A percentile compares a stretch with the other conserved stretches of the same genome.
phyloP scores from a whole-genome alignment of 2,113 vertebrate species.

The Etia nguti region DNA sequence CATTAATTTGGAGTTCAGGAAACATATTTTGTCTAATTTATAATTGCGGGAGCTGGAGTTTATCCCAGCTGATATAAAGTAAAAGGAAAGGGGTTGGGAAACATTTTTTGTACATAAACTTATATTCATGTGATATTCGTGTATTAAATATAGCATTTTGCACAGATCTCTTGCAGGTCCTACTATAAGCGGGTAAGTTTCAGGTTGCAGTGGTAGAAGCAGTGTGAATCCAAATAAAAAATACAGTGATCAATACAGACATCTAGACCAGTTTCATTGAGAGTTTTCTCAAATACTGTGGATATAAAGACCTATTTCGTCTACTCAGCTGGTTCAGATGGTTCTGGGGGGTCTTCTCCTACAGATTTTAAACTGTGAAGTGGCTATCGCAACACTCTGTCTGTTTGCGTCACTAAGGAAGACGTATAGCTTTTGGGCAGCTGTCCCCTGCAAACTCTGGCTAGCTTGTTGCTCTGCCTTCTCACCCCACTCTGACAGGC shows the following conservation, averaged over 20 bases:
- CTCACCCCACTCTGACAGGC: slow-evolving; percentile 55
- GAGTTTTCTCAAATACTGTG: neutral
- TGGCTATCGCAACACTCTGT: neutral
- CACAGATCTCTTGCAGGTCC: neutral
- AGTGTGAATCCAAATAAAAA: neutral
- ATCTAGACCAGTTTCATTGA: neutral
- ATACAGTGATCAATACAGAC: neutral
- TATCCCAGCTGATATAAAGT: neutral
- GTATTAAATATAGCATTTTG: neutral
- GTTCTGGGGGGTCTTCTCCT: neutral
- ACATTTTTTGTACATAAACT: neutral
- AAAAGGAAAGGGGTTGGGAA: neutral
- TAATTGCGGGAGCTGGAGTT: neutral
- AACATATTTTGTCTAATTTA: neutral
- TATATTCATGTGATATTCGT: neutral
- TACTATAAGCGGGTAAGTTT: neutral
- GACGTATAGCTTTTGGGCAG: slow-evolving; percentile 43
- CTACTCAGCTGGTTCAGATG: neutral
- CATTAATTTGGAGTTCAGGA: neutral
- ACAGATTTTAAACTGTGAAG: neutral
- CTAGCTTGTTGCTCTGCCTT: slow-evolving; percentile 51
- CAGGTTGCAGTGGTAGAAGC: neutral
- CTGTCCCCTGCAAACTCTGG: slow-evolving; percentile 46
- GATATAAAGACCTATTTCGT: neutral
- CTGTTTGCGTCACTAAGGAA: neutral